Evolutionary conservation across 1,140 invertebrate species (phyloP).

Genomic region (Drosophila guanche): DNA sequence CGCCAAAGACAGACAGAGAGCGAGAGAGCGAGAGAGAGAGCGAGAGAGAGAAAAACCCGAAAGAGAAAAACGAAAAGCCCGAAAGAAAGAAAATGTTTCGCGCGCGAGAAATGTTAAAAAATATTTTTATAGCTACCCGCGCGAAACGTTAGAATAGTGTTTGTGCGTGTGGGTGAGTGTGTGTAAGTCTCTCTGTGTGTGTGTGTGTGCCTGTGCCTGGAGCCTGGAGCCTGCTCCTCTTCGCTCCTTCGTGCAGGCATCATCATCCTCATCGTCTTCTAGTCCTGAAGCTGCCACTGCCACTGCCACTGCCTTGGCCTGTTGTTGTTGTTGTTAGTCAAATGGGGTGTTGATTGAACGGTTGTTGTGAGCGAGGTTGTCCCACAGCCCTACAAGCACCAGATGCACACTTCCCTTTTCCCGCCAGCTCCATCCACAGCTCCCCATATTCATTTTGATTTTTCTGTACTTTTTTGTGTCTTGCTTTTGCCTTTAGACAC

Average conservation of each 20-base stretch:
- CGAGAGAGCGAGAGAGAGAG: conserved; percentile 3
- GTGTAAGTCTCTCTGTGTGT: no score
- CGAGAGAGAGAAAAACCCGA: conserved; percentile 16
- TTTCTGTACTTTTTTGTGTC: conserved; percentile 10
- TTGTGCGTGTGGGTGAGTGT: conserved; percentile 34
- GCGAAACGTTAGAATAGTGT: conserved; percentile 80
- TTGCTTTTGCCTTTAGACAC: conserved; percentile 75
- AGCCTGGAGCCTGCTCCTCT: no score
- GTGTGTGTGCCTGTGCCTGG: conserved; percentile 7
- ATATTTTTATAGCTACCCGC: conserved; percentile 74
- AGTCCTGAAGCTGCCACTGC: no score
- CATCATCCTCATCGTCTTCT: conserved; percentile 9
- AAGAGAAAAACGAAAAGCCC: conserved; percentile 39
- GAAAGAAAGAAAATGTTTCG: conserved; percentile 65
- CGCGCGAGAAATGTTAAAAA: conserved; percentile 77
- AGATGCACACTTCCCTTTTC: conserved; percentile 5
- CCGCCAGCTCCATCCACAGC: not conserved
- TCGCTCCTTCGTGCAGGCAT: conserved; percentile 10
- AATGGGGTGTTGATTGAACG: conserved; percentile 82
- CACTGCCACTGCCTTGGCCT: no score
- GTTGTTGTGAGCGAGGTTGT: conserved; percentile 40
- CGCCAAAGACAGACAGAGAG: not conserved
- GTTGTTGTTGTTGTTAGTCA: conserved; percentile 63
- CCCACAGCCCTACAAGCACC: conserved; percentile 7
- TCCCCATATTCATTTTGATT: conserved; percentile 33